Base-by-base conservation (phyloP, 35 echinoderm and acorn worm genomes). In the Heliocidaris erythrogramma region DNA sequence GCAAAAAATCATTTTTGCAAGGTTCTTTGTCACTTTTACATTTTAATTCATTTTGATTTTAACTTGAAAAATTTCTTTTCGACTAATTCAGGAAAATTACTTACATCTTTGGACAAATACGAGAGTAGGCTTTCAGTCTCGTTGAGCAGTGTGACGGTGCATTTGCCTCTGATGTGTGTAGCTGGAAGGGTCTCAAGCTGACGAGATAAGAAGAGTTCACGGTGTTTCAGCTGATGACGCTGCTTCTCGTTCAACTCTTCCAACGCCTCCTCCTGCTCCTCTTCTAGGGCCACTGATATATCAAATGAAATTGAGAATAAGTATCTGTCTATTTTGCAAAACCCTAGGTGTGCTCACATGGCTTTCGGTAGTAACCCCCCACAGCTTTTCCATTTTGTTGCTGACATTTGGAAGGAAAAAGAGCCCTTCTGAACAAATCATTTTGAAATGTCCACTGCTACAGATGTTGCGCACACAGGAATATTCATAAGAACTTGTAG, bases 121-220 rank as follows among this genome's bases (percentile, higher is more conserved):
- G 98, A 99, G 24, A 97, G 93, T 5, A 99, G 94, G 47, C 96
- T 95, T 32, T 99, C 98, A 14, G 98, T 99, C 94, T 99, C 98
- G 60, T 99, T 99, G 16, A 99, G 96, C 47, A 99, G 92, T 9
- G 98, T 99, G n/a, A 99, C 98, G 13, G 97, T 99, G 69, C 98
- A 99, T 89, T 99, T 99, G 21, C 98, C 98, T 69, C 98, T 94
- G 93, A 99, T 99, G 94, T 99, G 98, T 32, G 98, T 99, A 11
- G 98, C 98, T 92, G 98, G 98, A 29, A 99, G 95, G 2, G 98
- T 97, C 85, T 99, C 98, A 47, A 99, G 88, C 94, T 99, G 98
- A 27, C 98, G 95, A 0, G 98, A 99, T 30, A 99, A 87, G 71
- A 99, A 99, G 35, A 99, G 91, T 88, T 99, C 98, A 14, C 98